Evolutionary conservation across 2,888 invertebrate genomes (phyloP), one percentile per base, ranked within the genome.

Genomic region (Cremastinae sp.): DNA sequence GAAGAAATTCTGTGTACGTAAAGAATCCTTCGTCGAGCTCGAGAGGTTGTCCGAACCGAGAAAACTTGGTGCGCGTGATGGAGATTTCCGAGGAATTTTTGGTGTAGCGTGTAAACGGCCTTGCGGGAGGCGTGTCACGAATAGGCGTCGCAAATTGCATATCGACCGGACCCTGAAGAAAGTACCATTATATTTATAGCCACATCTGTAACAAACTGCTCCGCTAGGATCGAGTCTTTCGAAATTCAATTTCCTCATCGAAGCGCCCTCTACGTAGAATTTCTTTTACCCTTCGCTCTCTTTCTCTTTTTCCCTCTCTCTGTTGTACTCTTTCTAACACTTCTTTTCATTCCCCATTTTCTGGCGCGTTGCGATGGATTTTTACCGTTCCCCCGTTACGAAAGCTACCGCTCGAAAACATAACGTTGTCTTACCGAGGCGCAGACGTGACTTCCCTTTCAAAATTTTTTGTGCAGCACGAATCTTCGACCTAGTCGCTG

Each of bases 241-340:
- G 53, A 73, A 73, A 73, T 73, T 66, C 59, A 73, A 73, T 73
- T 73, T 73, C 65, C 73, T 59, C 73, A 66, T 65, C 65, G 64
- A 47, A 56, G 55, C 64, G 51, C 22, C 51, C 18, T 51, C 51
- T 39, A 7, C 22, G 10, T 1, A 7, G 9, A 16, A 8, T 47
- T 41, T 35, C 9, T 41, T 35, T 14, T 55, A 12, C 35, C 35
- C 16, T 12, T 37, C 55, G 18, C 9, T n/a, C 55, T 14, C 55
- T 35, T 18, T 18, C 37, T 37, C 45, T 9, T 18, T 43, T 53
- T 49, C 9, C 2, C 53, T 5, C 55, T 28, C 12, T 16, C 9
- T 37, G 20, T 18, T 51, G n/a, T n/a, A n/a, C n/a, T n/a, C n/a
- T n/a, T n/a, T n/a, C n/a, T n/a, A n/a, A n/a, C n/a, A n/a, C n/a